Conservation (phyloP, 30 jellyfish, hydroid and myxozoan species). For the Turritopsis dohrnii region DNA sequence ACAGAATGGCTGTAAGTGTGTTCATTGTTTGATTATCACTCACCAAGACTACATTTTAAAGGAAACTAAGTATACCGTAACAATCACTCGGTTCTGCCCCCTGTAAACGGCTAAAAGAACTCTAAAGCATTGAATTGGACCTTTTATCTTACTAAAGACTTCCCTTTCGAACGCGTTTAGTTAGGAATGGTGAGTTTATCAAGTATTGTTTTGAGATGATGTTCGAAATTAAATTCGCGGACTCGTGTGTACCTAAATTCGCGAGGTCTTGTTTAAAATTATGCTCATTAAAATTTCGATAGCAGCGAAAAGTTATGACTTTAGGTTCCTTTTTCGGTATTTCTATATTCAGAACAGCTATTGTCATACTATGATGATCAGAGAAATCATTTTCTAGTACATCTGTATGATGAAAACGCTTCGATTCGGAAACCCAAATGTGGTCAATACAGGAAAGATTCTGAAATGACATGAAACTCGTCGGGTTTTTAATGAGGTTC, state of each 20-base stretch:
- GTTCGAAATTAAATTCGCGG: background rate
- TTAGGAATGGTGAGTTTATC: background rate
- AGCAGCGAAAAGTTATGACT: background rate
- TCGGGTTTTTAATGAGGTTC: background rate
- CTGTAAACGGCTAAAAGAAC: too few species aligned
- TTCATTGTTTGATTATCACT: too few species aligned
- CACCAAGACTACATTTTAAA: too few species aligned
- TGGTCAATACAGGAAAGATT: background rate
- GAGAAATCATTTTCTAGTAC: background rate
- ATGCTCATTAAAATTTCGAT: background rate
- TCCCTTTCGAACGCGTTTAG: background rate
- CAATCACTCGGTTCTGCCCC: too few species aligned
- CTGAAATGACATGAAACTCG: background rate
- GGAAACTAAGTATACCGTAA: too few species aligned
- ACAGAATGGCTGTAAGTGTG: too few species aligned
- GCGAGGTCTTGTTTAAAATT: background rate
- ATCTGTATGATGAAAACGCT: background rate
- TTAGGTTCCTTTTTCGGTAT: background rate
- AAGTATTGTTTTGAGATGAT: background rate
- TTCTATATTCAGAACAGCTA: background rate
- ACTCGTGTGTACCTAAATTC: background rate
- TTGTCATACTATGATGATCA: background rate
- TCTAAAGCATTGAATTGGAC: too few species aligned
- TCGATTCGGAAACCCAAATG: background rate
- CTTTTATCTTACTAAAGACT: too few species aligned